These are phyloP conservation scores for Lithosia quadra DNA, from an alignment of 2,888 invertebrate species.

Conservation along the genomic window DNA sequence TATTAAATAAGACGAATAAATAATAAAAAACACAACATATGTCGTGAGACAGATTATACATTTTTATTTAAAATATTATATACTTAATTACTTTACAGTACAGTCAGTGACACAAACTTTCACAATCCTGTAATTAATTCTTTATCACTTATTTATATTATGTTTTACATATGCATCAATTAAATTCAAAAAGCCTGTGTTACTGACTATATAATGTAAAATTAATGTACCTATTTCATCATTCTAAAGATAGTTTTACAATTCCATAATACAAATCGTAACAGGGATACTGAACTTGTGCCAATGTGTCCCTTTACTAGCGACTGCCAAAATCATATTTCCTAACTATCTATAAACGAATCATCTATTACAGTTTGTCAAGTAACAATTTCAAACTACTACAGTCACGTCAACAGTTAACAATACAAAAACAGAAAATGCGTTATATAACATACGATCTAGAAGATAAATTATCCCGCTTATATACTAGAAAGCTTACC, in stretches of 20 bases:
- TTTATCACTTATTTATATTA: conserved; percentile 7
- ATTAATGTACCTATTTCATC: conserved; percentile 32
- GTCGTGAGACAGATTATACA: conserved; percentile 83
- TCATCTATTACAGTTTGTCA: conserved; percentile 32
- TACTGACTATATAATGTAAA: conserved; percentile 31
- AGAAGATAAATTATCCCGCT: conserved; percentile 67
- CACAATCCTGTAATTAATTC: conserved; percentile 19
- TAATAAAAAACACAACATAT: conserved; percentile 79
- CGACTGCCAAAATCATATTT: conserved; percentile 57
- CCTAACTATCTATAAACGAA: conserved; percentile 59
- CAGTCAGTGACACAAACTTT: conserved; percentile 39
- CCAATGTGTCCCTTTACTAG: conserved; percentile 47
- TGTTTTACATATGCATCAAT: conserved; percentile 11
- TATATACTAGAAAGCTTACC: conserved; percentile 69
- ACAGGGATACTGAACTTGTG: conserved; percentile 45
- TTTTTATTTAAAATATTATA: conserved; percentile 32
- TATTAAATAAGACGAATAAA: conserved; percentile 56
- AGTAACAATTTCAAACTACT: conserved; percentile 44
- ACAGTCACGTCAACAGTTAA: conserved; percentile 47
- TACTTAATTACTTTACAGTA: conserved; percentile 34
- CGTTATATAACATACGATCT: conserved; percentile 46
- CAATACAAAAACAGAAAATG: conserved; percentile 43
- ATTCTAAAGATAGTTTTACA: conserved; percentile 43
- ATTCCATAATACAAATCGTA: conserved; percentile 40
- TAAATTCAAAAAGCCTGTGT: conserved; percentile 27